Conservation (phyloP, 2,797 vertebrate species). For the Chrosomus eos region DNA sequence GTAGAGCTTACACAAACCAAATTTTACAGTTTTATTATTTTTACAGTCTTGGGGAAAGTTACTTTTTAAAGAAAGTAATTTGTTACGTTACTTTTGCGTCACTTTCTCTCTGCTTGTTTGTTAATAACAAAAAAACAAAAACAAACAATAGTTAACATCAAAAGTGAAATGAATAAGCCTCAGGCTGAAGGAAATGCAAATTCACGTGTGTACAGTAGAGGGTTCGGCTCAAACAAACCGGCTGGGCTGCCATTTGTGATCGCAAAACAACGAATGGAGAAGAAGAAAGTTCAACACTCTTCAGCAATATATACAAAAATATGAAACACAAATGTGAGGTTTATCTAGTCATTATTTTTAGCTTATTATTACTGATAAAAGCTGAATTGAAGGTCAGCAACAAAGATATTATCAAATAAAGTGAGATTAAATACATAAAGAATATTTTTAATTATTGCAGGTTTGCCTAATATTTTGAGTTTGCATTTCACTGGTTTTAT, state of each 20-base stretch:
- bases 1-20: background rate
- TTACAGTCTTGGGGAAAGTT: background rate
- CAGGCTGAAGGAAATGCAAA: background rate
- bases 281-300: background rate
- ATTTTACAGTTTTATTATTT: background rate
- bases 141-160: background rate
- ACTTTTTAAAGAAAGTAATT: background rate
- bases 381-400: background rate
- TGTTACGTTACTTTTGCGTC: background rate
- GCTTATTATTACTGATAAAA: background rate
- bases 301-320: background rate
- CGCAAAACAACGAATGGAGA: background rate
- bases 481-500: background rate
- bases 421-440: background rate
- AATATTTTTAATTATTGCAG: background rate
- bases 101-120: background rate
- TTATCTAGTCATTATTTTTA: background rate
- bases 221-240: background rate
- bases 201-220: background rate
- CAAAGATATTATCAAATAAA: background rate
- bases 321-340: background rate
- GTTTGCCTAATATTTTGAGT: background rate
- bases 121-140: background rate
- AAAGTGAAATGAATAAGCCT: background rate
- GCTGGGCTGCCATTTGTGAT: background rate